Conservation (phyloP, 2,888 invertebrate species). For the Mayetiola destructor region DNA sequence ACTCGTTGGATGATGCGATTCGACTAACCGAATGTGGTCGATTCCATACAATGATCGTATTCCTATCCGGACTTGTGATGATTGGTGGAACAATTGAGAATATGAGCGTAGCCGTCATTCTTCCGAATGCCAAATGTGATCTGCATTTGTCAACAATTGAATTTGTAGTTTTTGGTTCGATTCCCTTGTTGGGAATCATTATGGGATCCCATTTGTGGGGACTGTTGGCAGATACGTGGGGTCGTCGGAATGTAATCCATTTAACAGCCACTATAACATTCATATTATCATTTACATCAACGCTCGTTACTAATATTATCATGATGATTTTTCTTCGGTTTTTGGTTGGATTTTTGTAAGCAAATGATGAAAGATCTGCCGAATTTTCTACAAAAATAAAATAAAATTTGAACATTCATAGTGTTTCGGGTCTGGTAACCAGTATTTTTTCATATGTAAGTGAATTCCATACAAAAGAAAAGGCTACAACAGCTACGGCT, state of each 20-base stretch:
- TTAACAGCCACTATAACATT: slow-evolving; percentile 39
- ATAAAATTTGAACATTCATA: neutral
- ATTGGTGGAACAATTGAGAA: slow-evolving; percentile 55
- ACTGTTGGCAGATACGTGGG: slow-evolving; percentile 57
- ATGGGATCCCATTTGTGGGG: slow-evolving; percentile 69
- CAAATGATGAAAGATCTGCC: neutral
- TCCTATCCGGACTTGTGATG: slow-evolving; percentile 46
- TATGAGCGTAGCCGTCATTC: slow-evolving; percentile 47
- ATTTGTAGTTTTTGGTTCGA: slow-evolving; percentile 48
- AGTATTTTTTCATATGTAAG: slow-evolving; percentile 45
- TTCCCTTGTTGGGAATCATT: slow-evolving; percentile 52
- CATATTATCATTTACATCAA: slow-evolving; percentile 41
- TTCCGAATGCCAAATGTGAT: slow-evolving; percentile 54
- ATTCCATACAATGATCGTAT: slow-evolving; percentile 45
- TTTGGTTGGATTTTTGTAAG: slow-evolving; percentile 42
- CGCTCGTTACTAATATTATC: slow-evolving; percentile 44
- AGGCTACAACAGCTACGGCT: slow-evolving; percentile 40
- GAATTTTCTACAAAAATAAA: neutral
- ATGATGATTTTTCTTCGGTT: slow-evolving; percentile 46
- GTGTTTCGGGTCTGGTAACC: slow-evolving; percentile 36
- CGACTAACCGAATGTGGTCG: slow-evolving; percentile 38
- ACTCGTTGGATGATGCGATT: neutral
- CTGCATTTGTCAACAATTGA: slow-evolving; percentile 44
- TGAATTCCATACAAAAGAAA: slow-evolving; percentile 40
- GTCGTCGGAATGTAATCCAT: slow-evolving; percentile 46